Conservation (phyloP, 2,113 vertebrate genomes). For the Beaufortia kweichowensis region DNA sequence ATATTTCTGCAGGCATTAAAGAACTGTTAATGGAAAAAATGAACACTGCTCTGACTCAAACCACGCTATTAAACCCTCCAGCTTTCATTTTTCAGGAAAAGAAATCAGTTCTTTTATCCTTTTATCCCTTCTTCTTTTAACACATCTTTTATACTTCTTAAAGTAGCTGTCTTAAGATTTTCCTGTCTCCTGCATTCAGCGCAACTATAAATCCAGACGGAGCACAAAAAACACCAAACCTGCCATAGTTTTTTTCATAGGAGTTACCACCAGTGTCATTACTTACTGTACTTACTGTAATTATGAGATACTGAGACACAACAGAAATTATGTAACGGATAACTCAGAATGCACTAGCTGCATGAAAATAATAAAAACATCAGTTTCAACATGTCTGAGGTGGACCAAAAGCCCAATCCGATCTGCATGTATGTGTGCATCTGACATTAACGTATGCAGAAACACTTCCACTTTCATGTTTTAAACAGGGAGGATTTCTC, state of each 20-base stretch:
- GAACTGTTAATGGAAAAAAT: too few species aligned
- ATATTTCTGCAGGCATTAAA: too few species aligned
- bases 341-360: not conserved
- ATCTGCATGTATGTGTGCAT: not conserved
- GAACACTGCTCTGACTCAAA: too few species aligned
- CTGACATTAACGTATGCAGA: slow-evolving; percentile 6
- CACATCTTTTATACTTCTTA: too few species aligned
- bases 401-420: too few species aligned
- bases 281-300: not conserved
- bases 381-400: not conserved
- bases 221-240: slow-evolving; percentile 24
- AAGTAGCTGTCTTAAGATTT: not conserved
- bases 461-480: slow-evolving; percentile 45
- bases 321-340: not conserved
- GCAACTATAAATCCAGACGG: not conserved
- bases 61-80: too few species aligned
- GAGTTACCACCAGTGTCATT: not conserved
- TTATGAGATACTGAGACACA: not conserved
- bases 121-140: too few species aligned
- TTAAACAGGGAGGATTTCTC: slow-evolving; percentile 51
- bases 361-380: not conserved
- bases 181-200: not conserved
- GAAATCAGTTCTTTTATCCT: too few species aligned
- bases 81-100: too few species aligned
- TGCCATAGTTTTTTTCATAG: slow-evolving; percentile 9